A percentile compares a stretch with the other conserved stretches of the same genome.
These are phyloP conservation scores for Dipodomys stephensi DNA, from an alignment of 2,113 vertebrate genomes.

Conservation along the genomic window DNA sequence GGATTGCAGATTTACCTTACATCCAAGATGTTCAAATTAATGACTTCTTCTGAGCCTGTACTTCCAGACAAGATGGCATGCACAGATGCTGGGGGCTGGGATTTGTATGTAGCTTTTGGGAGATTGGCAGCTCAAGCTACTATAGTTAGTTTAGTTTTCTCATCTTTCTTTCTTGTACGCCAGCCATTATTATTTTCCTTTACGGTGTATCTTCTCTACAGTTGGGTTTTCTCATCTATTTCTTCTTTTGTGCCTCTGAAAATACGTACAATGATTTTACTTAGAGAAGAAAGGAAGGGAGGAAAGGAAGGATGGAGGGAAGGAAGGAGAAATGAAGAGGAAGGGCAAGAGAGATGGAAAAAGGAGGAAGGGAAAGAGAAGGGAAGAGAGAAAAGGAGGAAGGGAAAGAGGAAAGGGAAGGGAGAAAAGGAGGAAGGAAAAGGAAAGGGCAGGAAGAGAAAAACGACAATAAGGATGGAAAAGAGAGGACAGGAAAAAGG, in stretches of 20 bases:
- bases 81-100: background rate
- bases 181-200: background rate
- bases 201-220: background rate
- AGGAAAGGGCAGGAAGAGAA: background rate
- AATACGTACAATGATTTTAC: background rate
- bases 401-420: background rate
- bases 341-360: no score
- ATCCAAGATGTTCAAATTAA: background rate
- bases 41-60: background rate
- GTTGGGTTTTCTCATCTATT: background rate
- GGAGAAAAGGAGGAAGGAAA: background rate
- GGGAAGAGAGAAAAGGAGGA: background rate
- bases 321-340: background rate
- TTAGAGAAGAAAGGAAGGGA: background rate
- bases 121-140: background rate
- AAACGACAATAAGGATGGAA: background rate
- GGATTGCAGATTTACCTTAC: background rate
- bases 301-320: background rate
- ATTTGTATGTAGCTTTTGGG: background rate
- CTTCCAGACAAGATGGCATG: background rate
- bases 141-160: background rate
- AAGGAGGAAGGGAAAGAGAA: background rate
- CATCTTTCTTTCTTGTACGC: background rate
- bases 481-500: no score
- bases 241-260: background rate